These are phyloP conservation scores for Hippolais icterina DNA, from an alignment of 2,113 vertebrate species.

Conservation along the genomic window DNA sequence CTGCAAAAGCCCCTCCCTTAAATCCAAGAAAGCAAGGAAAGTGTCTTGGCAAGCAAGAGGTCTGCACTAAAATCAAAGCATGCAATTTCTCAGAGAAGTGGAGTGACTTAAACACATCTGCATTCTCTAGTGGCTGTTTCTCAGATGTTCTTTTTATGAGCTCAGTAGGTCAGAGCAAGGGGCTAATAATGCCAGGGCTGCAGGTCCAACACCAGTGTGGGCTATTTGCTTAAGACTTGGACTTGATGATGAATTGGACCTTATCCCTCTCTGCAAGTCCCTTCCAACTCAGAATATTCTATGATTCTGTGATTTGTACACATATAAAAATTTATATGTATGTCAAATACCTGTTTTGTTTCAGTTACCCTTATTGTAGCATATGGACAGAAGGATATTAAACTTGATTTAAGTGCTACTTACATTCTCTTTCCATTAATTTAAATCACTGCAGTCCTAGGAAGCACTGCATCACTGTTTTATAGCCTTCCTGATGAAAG, in stretches of 20 bases:
- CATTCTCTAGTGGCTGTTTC: background rate
- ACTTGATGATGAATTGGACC: no score
- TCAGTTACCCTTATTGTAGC: background rate
- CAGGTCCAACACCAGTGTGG: background rate
- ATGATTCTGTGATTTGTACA: background rate
- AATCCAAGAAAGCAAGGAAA: background rate
- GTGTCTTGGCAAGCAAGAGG: background rate
- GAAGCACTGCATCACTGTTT: background rate
- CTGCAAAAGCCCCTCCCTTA: background rate
- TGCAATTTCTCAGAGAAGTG: background rate
- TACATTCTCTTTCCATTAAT: background rate
- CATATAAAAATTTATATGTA: background rate
- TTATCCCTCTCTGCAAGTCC: background rate
- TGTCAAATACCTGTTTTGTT: background rate
- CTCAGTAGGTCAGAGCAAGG: fast-evolving
- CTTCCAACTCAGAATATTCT: background rate
- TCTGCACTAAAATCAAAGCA: background rate
- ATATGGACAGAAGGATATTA: background rate
- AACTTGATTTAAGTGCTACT: background rate
- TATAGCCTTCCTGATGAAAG: background rate
- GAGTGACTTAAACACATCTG: background rate
- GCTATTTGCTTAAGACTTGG: background rate
- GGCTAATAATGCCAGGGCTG: background rate
- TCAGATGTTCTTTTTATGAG: background rate
- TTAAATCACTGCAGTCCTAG: background rate